phyloP scores from a whole-genome alignment of 35 echinoderm and acorn worm species.

The Holothuria glaberrima region DNA sequence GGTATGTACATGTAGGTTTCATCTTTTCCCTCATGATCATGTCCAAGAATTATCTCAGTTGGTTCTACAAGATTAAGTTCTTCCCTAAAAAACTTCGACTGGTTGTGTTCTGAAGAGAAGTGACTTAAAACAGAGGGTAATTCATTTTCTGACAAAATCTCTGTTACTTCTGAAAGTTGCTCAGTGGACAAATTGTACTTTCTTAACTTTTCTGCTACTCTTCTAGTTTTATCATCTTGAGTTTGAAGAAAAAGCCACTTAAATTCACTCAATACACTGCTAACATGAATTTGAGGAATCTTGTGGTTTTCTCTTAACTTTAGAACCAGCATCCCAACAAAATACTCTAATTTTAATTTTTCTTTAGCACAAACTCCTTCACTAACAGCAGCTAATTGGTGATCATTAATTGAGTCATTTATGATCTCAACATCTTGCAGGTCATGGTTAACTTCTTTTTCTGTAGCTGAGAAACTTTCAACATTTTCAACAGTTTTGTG shows the following conservation, averaged over 20 bases:
- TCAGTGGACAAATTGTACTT: background rate
- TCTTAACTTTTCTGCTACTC: background rate
- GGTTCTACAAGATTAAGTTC: background rate
- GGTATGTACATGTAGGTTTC: slow-evolving; percentile 16
- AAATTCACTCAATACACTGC: background rate
- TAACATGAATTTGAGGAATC: slow-evolving; percentile 19
- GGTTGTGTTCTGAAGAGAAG: slow-evolving; percentile 8
- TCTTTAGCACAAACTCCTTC: too few relatives aligned
- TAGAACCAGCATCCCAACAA: slow-evolving; percentile 7
- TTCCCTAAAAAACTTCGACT: background rate
- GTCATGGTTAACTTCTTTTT: background rate
- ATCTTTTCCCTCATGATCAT: background rate
- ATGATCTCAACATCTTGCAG: background rate
- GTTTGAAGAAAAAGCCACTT: background rate
- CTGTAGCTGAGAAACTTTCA: background rate
- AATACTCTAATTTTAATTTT: background rate
- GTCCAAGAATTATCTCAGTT: background rate
- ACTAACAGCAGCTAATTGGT: background rate
- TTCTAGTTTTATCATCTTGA: background rate
- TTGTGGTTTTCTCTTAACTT: slow-evolving; percentile 25
- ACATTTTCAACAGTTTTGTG: background rate
- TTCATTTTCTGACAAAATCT: slow-evolving; percentile 31
- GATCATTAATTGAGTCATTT: background rate
- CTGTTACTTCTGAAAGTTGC: background rate
- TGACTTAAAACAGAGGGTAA: background rate